Evolutionary conservation across 1,140 invertebrate species (phyloP).

Genomic region (Zaprionus ornatus): DNA sequence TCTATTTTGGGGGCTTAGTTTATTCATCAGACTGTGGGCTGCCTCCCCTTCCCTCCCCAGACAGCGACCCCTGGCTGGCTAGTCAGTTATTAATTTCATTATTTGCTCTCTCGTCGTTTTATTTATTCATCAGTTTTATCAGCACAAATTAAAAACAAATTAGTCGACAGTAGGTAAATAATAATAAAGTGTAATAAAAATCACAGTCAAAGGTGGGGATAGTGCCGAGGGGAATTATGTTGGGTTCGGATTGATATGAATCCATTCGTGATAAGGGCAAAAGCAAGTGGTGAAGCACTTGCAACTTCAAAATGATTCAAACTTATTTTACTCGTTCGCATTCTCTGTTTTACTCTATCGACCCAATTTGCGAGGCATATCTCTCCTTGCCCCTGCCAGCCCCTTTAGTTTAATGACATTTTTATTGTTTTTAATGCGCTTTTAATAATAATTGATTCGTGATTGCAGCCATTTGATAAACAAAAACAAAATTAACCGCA

Average conservation of each 20-base stretch:
- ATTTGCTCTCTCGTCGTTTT: slow-evolving; percentile 66
- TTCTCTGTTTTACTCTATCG: background rate
- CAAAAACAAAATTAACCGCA: slow-evolving; percentile 43
- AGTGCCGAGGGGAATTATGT: background rate
- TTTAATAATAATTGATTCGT: slow-evolving; percentile 79
- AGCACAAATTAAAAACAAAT: slow-evolving; percentile 81
- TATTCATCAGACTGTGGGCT: slow-evolving; percentile 3
- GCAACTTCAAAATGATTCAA: slow-evolving; percentile 60
- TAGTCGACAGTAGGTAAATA: slow-evolving; percentile 81
- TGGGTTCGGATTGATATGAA: background rate
- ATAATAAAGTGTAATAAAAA: slow-evolving; percentile 81
- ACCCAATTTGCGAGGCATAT: too few relatives aligned
- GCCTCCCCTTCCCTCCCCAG: background rate
- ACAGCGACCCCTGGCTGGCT: background rate
- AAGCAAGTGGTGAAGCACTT: background rate
- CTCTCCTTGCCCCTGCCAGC: background rate
- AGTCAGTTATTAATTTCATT: slow-evolving; percentile 74
- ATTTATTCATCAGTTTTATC: slow-evolving; percentile 79
- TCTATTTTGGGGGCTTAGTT: slow-evolving; percentile 19
- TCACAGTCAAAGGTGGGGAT: slow-evolving; percentile 38
- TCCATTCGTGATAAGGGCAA: background rate
- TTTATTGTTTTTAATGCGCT: slow-evolving; percentile 79
- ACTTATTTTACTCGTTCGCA: slow-evolving; percentile 27
- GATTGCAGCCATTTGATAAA: slow-evolving; percentile 71
- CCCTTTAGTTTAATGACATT: slow-evolving; percentile 59